Evolutionary conservation across 1,140 invertebrate species (phyloP).

Genomic region (Sycobia sp.): DNA sequence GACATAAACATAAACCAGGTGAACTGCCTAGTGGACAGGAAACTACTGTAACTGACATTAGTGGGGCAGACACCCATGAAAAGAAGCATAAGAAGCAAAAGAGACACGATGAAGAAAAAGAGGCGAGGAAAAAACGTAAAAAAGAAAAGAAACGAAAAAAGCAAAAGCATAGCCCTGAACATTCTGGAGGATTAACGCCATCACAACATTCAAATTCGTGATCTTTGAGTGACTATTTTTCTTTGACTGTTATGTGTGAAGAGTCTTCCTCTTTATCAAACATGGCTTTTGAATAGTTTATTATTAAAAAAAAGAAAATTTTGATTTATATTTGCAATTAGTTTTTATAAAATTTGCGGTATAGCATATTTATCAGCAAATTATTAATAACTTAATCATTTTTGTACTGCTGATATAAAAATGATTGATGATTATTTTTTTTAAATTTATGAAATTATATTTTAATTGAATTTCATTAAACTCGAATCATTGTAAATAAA

Average conservation of each 20-base stretch:
- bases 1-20: conserved; percentile 89
- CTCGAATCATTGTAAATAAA: conserved; percentile 32
- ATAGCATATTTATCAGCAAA: conserved; percentile 5
- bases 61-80: conserved; percentile 82
- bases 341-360: background rate
- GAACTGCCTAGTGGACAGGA: conserved; percentile 73
- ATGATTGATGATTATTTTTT: conserved; percentile 1
- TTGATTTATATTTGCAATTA: conserved; percentile 3
- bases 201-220: conserved; percentile 72
- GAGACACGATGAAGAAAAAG: conserved; percentile 91
- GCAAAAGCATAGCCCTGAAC: conserved; percentile 90
- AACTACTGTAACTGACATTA: conserved; percentile 65
- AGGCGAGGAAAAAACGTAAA: conserved; percentile 88
- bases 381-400: background rate
- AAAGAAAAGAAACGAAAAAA: conserved; percentile 96
- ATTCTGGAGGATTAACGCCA: conserved; percentile 73
- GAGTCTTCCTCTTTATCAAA: conserved; percentile 29
- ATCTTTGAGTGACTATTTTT: conserved; percentile 49
- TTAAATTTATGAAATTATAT: conserved; percentile 7
- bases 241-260: conserved; percentile 23
- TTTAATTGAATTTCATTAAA: conserved; percentile 12
- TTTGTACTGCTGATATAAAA: conserved; percentile 2
- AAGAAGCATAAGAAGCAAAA: conserved; percentile 97
- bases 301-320: conserved; percentile 1
- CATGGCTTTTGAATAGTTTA: conserved; percentile 27